These are phyloP conservation scores for Meiosimyza platycephala DNA, from an alignment of 2,888 invertebrate species.

Conservation along the genomic window DNA sequence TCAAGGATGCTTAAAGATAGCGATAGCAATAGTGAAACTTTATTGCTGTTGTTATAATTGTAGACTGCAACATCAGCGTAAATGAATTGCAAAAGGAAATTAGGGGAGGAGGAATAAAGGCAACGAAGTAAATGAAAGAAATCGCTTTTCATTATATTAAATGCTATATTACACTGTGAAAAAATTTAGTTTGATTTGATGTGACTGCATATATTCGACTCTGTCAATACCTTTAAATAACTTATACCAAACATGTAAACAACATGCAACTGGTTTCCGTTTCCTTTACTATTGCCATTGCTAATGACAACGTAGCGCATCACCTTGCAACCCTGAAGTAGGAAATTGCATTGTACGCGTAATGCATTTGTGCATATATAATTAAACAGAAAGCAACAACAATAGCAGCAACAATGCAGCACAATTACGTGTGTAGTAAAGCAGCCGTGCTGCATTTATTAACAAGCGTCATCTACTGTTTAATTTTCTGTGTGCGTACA, in stretches of 20 bases:
- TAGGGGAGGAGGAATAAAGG: not conserved
- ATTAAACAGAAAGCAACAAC: not conserved
- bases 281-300: not conserved
- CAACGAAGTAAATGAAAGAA: not conserved
- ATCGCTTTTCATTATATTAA: not conserved
- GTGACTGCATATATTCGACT: too few species aligned
- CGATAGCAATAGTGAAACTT: not conserved
- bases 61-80: not conserved
- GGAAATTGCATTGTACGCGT: too few species aligned
- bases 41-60: not conserved
- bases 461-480: slow-evolving; percentile 9
- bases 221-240: too few species aligned
- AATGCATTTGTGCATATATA: too few species aligned
- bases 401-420: not conserved
- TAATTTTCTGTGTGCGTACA: not conserved
- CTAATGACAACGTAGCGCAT: too few species aligned
- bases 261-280: not conserved
- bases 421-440: not conserved
- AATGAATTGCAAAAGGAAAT: not conserved
- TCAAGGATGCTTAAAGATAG: slow-evolving; percentile 11
- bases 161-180: too few species aligned
- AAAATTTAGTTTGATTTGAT: too few species aligned
- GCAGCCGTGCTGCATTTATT: not conserved
- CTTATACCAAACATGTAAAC: not conserved
- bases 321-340: too few species aligned